phyloP scores from a whole-genome alignment of 2,797 vertebrate species.

The Benthosema pterotum region DNA sequence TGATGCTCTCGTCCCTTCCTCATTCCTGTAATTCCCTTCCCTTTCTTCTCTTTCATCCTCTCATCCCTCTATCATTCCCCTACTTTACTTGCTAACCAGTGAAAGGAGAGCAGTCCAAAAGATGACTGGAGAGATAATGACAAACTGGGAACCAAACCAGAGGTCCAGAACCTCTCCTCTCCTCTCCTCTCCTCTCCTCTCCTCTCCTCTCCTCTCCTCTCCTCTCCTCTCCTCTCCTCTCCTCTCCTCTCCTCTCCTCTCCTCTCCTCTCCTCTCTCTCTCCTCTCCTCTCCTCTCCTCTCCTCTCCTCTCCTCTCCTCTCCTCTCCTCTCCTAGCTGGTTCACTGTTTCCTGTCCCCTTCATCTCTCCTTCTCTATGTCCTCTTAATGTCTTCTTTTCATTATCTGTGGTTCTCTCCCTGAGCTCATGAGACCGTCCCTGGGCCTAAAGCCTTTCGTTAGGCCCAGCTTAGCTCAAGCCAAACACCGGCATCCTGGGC shows the following conservation, averaged over 20 bases:
- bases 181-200: slow-evolving; percentile 18
- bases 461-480: slow-evolving; percentile 59
- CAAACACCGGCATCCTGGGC: slow-evolving; percentile 43
- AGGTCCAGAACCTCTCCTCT: slow-evolving; percentile 14
- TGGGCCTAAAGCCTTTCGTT: slow-evolving; percentile 48
- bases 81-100: slow-evolving; percentile 1
- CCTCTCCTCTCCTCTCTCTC: slow-evolving; percentile 3
- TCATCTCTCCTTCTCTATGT: slow-evolving; percentile 47
- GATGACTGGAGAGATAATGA: slow-evolving; percentile 55
- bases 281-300: slow-evolving; percentile 46
- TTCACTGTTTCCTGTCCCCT: neutral
- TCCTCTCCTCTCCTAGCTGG: neutral
- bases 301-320: slow-evolving; percentile 26
- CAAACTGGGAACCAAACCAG: slow-evolving; percentile 43
- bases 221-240: slow-evolving; percentile 44
- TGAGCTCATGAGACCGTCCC: slow-evolving; percentile 53
- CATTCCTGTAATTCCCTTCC: slow-evolving; percentile 59
- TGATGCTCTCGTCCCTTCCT: slow-evolving; percentile 59
- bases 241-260: slow-evolving; percentile 18
- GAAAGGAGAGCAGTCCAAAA: slow-evolving; percentile 26
- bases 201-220: slow-evolving; percentile 14
- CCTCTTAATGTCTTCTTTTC: slow-evolving; percentile 54
- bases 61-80: slow-evolving; percentile 24
- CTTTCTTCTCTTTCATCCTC: slow-evolving; percentile 48
- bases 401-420: slow-evolving; percentile 53